These are phyloP conservation scores for Horisme vitalbata DNA, from an alignment of 2,888 invertebrate species.

Conservation along the genomic window DNA sequence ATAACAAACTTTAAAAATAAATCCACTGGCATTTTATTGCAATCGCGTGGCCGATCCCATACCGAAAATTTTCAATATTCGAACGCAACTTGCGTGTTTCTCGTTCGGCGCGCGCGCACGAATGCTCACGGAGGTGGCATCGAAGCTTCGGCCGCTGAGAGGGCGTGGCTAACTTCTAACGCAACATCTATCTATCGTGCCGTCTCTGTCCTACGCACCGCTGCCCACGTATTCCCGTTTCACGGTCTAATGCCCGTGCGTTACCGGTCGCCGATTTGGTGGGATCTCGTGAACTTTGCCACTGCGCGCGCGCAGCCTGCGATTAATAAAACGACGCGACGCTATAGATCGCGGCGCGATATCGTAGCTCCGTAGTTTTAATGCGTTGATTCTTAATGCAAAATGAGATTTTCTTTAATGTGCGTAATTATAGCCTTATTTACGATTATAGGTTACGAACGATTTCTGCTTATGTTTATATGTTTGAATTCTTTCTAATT, in stretches of 20 bases:
- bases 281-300: slow-evolving; percentile 79
- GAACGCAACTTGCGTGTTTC: slow-evolving; percentile 60
- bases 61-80: slow-evolving; percentile 48
- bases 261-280: slow-evolving; percentile 65
- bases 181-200: slow-evolving; percentile 68
- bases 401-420: slow-evolving; percentile 43
- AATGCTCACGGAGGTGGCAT: slow-evolving; percentile 77
- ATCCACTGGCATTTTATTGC: slow-evolving; percentile 51
- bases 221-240: slow-evolving; percentile 39
- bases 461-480: slow-evolving; percentile 19
- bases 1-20: slow-evolving; percentile 34
- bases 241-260: slow-evolving; percentile 68
- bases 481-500: not conserved
- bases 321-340: slow-evolving; percentile 73
- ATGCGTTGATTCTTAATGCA: slow-evolving; percentile 43
- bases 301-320: slow-evolving; percentile 61
- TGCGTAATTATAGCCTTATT: slow-evolving; percentile 29
- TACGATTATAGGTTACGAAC: slow-evolving; percentile 23
- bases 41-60: slow-evolving; percentile 64
- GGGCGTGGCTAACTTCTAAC: slow-evolving; percentile 78
- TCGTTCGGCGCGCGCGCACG: slow-evolving; percentile 77
- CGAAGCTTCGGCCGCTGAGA: slow-evolving; percentile 58
- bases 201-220: slow-evolving; percentile 47
- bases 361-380: slow-evolving; percentile 59
- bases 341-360: slow-evolving; percentile 72